Evolutionary conservation across 2,113 vertebrate genomes (phyloP).

Genomic region (Leptodactylus fuscus): DNA sequence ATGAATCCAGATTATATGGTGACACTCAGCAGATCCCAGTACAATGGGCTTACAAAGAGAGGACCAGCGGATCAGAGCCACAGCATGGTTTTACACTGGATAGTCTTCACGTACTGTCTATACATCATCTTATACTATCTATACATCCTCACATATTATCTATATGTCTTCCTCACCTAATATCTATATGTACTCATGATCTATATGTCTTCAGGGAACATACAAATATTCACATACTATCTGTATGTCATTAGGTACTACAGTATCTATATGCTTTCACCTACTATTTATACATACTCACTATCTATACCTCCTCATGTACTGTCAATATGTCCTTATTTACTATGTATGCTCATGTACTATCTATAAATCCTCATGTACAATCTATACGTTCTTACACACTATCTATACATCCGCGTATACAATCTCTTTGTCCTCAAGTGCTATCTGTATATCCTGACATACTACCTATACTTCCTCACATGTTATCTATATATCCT

Average conservation of each 20-base stretch:
- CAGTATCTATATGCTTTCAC: no score
- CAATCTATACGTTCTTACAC: background rate
- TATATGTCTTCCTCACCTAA: background rate
- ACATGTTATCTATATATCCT: background rate
- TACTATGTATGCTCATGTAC: no score
- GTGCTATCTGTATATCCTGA: background rate
- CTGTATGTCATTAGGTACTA: background rate
- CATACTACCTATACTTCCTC: background rate
- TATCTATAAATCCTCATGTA: background rate
- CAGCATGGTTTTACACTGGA: background rate
- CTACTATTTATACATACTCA: background rate
- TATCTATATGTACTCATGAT: background rate
- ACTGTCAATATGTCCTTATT: background rate
- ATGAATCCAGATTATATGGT: constrained; percentile 37
- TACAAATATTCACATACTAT: background rate
- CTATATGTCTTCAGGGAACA: no score
- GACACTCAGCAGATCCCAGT: constrained; percentile 25
- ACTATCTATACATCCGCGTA: background rate
- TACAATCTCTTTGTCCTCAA: no score
- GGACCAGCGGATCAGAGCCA: background rate
- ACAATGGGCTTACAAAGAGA: background rate
- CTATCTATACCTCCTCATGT: background rate
- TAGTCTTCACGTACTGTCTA: background rate
- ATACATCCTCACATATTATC: background rate
- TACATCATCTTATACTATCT: background rate